Conservation (phyloP, 2,888 invertebrate genomes). For the Magallana nippona region DNA sequence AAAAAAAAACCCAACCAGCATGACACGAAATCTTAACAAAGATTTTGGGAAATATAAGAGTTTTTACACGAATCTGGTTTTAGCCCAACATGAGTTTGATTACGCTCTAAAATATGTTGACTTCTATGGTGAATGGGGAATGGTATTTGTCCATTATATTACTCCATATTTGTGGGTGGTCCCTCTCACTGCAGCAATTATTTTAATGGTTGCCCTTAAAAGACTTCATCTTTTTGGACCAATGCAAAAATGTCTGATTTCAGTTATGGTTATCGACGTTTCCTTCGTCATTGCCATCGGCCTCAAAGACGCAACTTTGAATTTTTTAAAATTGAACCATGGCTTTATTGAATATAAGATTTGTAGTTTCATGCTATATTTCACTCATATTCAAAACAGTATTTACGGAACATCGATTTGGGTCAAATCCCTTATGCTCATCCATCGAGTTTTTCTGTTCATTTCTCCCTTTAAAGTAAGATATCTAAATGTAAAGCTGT, state of each 20-base stretch:
- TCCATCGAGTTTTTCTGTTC: not conserved
- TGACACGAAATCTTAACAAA: too few relatives aligned
- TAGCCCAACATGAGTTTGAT: too few relatives aligned
- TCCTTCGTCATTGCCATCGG: not conserved
- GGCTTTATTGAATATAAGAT: not conserved
- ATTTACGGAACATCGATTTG: not conserved
- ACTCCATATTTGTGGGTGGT: not conserved
- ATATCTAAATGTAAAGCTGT: not conserved
- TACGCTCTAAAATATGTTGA: not conserved
- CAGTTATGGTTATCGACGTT: not conserved
- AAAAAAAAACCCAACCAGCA: too few relatives aligned
- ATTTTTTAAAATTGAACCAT: not conserved
- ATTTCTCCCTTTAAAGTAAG: not conserved
- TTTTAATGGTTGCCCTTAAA: not conserved
- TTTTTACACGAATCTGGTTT: too few relatives aligned
- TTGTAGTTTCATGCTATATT: not conserved
- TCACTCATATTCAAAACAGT: not conserved
- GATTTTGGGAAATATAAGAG: too few relatives aligned
- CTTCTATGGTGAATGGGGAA: not conserved
- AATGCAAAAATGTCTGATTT: slow-evolving; percentile 7
- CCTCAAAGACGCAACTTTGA: not conserved
- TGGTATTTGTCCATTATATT: not conserved
- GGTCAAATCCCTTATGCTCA: not conserved
- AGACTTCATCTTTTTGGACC: not conserved
- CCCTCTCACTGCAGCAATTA: not conserved